These are phyloP conservation scores for Magallana nippona DNA, from an alignment of 2,888 invertebrate species.

Conservation along the genomic window DNA sequence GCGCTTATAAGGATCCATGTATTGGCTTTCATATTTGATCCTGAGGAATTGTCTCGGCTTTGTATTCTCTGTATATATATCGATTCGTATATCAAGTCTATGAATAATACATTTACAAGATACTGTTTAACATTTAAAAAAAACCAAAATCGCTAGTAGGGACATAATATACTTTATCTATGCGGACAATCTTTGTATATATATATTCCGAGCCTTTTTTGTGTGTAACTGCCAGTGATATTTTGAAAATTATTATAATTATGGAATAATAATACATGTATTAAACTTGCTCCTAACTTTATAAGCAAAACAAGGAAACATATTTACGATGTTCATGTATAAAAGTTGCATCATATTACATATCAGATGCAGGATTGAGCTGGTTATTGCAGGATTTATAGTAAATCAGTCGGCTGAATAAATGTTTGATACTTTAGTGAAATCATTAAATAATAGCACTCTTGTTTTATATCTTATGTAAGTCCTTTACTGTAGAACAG, in stretches of 20 bases:
- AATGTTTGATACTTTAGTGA: neutral
- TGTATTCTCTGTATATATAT: neutral
- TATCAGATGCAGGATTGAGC: neutral
- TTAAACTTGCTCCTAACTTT: too few species aligned
- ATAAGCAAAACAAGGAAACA: too few species aligned
- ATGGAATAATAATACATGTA: too few species aligned
- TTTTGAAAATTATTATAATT: too few species aligned
- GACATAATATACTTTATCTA: neutral
- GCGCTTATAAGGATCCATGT: neutral
- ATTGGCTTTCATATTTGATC: slow-evolving; percentile 9
- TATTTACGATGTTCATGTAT: neutral
- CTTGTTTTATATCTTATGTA: too few species aligned
- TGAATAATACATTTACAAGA: slow-evolving; percentile 19
- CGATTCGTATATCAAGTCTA: slow-evolving; percentile 11
- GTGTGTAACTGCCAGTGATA: neutral
- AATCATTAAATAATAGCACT: too few species aligned
- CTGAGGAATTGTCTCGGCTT: neutral
- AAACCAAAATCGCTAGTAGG: neutral
- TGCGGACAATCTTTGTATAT: neutral
- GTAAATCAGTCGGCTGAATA: neutral
- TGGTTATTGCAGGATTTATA: neutral
- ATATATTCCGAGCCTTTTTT: neutral
- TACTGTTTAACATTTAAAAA: neutral
- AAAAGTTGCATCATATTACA: slow-evolving; percentile 8
- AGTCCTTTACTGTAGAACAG: too few species aligned